Conservation (phyloP, 2,797 vertebrate species). For the Alectoris magna region DNA sequence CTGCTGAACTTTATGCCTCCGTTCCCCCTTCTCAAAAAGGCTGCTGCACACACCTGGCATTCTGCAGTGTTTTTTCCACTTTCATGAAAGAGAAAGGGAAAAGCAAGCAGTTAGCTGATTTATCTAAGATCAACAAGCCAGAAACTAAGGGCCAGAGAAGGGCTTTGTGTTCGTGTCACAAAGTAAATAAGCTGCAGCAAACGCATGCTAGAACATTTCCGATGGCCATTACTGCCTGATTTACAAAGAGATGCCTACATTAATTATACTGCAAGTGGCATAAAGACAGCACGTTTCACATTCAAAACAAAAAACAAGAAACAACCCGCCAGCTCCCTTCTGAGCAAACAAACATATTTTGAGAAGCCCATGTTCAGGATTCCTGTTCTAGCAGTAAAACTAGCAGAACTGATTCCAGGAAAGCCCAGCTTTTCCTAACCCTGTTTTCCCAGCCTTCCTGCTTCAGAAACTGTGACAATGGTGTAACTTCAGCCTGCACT, state of each 20-base stretch:
- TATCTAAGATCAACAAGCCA: slow-evolving; percentile 36
- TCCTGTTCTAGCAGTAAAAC: neutral
- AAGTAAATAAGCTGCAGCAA: slow-evolving; percentile 41
- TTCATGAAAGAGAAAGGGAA: neutral
- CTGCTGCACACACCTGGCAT: neutral
- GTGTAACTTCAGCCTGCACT: neutral
- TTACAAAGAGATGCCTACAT: neutral
- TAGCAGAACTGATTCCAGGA: neutral
- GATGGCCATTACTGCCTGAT: neutral
- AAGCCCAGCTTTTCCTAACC: neutral
- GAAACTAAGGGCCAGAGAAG: neutral
- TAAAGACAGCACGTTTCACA: accelerated
- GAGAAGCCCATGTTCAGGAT: neutral
- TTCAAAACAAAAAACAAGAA: slow-evolving; percentile 21
- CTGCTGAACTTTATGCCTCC: neutral
- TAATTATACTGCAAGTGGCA: neutral
- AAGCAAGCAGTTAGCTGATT: slow-evolving; percentile 19
- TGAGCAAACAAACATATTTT: neutral
- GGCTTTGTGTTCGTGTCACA: slow-evolving; percentile 32
- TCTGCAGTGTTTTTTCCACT: neutral
- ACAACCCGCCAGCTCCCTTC: neutral
- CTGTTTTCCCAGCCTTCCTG: slow-evolving; percentile 47
- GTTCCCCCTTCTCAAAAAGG: neutral
- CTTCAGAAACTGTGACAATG: slow-evolving; percentile 48
- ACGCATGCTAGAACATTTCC: neutral